Percentiles rank a stretch among this genome's conserved stretches.
These are phyloP conservation scores for Caerostris extrusa DNA, from an alignment of 1,140 invertebrate species.

Conservation along the genomic window DNA sequence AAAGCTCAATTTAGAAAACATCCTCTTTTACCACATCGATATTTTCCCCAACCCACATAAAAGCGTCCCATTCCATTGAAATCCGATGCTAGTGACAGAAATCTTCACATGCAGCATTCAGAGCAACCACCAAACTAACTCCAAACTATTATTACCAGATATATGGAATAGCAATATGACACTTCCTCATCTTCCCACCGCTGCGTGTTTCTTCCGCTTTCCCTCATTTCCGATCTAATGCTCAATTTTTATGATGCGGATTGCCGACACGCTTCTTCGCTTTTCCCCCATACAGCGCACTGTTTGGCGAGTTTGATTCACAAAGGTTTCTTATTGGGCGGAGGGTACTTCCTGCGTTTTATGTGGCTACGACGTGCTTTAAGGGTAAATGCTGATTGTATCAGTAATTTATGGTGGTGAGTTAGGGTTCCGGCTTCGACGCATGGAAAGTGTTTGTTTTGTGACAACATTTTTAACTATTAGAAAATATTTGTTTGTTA, in stretches of 20 bases:
- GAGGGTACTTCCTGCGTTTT: background rate
- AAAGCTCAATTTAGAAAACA: no score
- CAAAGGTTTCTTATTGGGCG: background rate
- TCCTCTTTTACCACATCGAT: no score
- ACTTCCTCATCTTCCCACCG: background rate
- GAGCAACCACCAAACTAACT: background rate
- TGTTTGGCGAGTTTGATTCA: background rate
- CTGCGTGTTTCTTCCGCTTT: background rate
- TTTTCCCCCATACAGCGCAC: background rate
- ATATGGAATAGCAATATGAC: constrained; percentile 5
- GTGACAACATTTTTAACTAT: no score
- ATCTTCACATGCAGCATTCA: background rate
- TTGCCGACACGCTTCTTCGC: background rate
- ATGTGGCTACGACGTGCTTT: background rate
- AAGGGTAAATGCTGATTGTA: no score
- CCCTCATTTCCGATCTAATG: background rate
- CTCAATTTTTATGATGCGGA: constrained; percentile 6
- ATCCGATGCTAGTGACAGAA: background rate
- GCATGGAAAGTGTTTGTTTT: no score
- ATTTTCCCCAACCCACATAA: no score
- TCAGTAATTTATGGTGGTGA: no score
- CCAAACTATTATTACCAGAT: constrained; percentile 5
- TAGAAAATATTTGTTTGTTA: no score
- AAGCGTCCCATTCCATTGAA: background rate
- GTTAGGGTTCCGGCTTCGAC: no score